Conservation (phyloP, 2,113 vertebrate genomes). For the Tychaedon coryphoeus region DNA sequence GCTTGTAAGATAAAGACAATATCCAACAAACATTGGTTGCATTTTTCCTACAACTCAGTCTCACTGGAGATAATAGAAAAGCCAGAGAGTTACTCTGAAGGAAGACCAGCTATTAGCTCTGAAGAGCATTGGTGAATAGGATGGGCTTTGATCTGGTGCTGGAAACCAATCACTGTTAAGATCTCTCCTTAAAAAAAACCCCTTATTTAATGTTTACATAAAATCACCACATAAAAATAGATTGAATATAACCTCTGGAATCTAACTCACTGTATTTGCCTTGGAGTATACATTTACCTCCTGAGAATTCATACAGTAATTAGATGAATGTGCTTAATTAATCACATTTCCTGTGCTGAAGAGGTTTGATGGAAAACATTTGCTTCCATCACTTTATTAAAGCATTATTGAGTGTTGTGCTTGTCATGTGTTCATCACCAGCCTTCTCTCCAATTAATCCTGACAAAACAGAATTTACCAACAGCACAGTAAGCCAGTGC, state of each 20-base stretch:
- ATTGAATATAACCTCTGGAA: not conserved
- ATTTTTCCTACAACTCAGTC: not conserved
- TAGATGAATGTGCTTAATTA: slow-evolving; percentile 64
- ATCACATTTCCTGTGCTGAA: slow-evolving; percentile 63
- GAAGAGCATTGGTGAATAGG: not conserved
- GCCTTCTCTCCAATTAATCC: slow-evolving; percentile 63
- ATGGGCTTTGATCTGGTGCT: not conserved
- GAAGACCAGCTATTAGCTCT: not conserved
- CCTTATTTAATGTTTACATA: not conserved
- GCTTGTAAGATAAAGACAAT: not conserved
- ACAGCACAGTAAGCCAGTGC: slow-evolving; percentile 49
- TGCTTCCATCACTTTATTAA: slow-evolving; percentile 54
- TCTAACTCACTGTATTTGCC: not conserved
- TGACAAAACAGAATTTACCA: slow-evolving; percentile 63
- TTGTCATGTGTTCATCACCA: slow-evolving; percentile 61
- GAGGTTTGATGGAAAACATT: slow-evolving; percentile 65
- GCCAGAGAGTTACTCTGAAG: not conserved
- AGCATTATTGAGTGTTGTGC: slow-evolving; percentile 15
- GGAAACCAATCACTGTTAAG: not conserved
- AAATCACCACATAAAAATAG: not conserved
- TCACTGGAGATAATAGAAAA: not conserved
- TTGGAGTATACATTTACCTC: slow-evolving; percentile 17
- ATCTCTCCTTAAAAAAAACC: not conserved
- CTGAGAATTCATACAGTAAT: slow-evolving; percentile 54
- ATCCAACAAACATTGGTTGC: not conserved